Base-by-base conservation (phyloP, 2,113 vertebrate species). In the Antechinus stuartii region DNA sequence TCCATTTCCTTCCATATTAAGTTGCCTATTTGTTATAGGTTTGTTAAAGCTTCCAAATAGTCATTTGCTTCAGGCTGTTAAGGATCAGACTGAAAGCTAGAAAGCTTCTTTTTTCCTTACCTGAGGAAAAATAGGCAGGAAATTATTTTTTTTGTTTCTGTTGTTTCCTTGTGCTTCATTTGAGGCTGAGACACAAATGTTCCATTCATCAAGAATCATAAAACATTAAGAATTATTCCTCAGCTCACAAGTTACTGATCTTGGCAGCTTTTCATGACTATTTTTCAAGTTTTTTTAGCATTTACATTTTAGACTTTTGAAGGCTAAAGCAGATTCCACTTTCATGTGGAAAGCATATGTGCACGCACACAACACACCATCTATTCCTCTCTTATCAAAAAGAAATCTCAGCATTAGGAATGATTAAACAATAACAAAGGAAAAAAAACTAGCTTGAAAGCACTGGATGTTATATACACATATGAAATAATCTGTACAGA, bases 201-300 rank as follows among this genome's bases (percentile, higher is more conserved):
- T 84, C 95, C 27, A 93, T 92, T 95, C 90, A 93, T 54, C 30
- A 93, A n/a, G 2, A 95, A 91, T 93, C 54, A 92, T 90, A n/a
- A 96, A 96, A 93, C 90, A 42, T 27, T 54, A 95, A 47, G 56
- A 91, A 92, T 95, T 97, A 90, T 96, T 96, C 91, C 95, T 93
- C 92, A 91, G 91, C 68, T 56, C 91, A 92, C 61, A 92, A 91
- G 95, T 95, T 92, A 95, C 61, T 57, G 12, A 46, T 91, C 91
- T 89, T 93, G 95, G 57, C 25, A 95, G 61, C 46, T 96, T 96
- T 94, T 94, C 57, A 54, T 91, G 47, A 95, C 27, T 94, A 89
- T 54, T 49, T 49, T 57, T 94, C 95, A 91, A 54, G 76, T 49
- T 76, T 47, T 90, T 94, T 90, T 53, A 94, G 61, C 2, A 92